Base-by-base conservation (phyloP, 2,888 invertebrate genomes). In the Scelioninae gen. 1 region DNA sequence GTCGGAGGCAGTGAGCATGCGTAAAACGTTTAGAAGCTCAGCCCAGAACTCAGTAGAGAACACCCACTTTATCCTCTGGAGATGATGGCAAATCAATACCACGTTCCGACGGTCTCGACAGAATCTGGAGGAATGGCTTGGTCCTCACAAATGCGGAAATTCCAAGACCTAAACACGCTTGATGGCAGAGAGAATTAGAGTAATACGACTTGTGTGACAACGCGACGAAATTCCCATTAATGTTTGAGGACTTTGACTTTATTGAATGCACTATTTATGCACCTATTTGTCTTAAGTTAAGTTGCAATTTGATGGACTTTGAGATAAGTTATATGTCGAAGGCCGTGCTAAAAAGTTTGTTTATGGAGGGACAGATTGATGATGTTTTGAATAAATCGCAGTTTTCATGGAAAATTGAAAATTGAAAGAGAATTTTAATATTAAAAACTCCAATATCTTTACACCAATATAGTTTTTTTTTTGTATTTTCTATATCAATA, bases 41-140 rank as follows among this genome's bases (percentile, higher is more conserved):
- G 85, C 88, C 88, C 86, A 86, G 83, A 83, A 87, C 49, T 63
- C 81, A 68, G 83, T 69, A 85, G 88, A 87, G 85, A 87, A 88
- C 89, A 88, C 87, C 88, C 88, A 88, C 87, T 49, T 60, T 65
- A 88, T 89, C 90, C 90, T 90, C 90, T 90, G 91, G 90, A 90
- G 90, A 84, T 89, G 90, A 92, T 92, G 91, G 91, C 87, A 91
- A 92, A 92, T 92, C 92, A 92, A 92, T 92, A 92, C 51, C 77
- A 40, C 77, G 65, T 83, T 76, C 62, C 77, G 62, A 65, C 60
- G 56, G 32, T 60, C 56, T 55, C 56, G 62, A 53, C 16, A 15
- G 65, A 71, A 71, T 71, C 71, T 43, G 38, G 32, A 72, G 72
- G 71, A 81, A 65, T 75, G 55, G 34, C 31, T 58, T 58, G 60